Percentiles rank a stretch among this genome's conserved stretches.
phyloP scores from a whole-genome alignment of 2,888 invertebrate genomes.

The Gerris lacustris region DNA sequence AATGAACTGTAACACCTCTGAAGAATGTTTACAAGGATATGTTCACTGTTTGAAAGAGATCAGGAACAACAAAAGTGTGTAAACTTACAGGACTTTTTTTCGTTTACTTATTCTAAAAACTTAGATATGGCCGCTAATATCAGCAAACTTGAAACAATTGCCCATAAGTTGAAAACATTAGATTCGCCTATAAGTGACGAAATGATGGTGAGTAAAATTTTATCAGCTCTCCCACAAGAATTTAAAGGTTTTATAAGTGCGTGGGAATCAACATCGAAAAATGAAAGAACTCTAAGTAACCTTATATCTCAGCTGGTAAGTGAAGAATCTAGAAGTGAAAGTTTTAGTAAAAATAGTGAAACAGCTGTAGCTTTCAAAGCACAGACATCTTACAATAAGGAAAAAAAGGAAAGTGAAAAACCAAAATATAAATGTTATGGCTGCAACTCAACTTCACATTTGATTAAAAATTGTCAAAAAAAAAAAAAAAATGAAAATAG shows the following conservation, averaged over 20 bases:
- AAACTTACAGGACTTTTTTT: neutral
- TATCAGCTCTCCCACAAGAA: neutral
- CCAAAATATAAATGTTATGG: conserved; percentile 2
- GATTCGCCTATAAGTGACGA: neutral
- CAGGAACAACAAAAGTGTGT: conserved; percentile 5
- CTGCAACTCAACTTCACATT: conserved; percentile 8
- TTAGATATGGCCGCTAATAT: neutral
- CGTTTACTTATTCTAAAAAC: neutral
- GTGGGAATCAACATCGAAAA: neutral
- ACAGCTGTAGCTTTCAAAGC: neutral
- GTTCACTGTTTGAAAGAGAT: neutral
- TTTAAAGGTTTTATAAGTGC: conserved; percentile 3
- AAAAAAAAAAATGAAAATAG: neutral
- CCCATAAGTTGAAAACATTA: neutral
- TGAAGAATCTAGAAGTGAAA: neutral
- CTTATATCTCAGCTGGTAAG: neutral
- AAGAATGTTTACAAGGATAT: neutral
- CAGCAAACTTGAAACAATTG: neutral
- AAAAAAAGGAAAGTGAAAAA: neutral
- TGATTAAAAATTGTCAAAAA: conserved; percentile 5
- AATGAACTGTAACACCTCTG: neutral
- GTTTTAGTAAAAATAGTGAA: neutral
- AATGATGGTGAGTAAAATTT: conserved; percentile 1
- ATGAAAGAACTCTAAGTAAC: neutral
- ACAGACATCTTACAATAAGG: neutral